Percentiles rank a stretch among this genome's conserved stretches.
Conservation (phyloP, 2,797 vertebrate species). For the Alfaro cultratus region DNA sequence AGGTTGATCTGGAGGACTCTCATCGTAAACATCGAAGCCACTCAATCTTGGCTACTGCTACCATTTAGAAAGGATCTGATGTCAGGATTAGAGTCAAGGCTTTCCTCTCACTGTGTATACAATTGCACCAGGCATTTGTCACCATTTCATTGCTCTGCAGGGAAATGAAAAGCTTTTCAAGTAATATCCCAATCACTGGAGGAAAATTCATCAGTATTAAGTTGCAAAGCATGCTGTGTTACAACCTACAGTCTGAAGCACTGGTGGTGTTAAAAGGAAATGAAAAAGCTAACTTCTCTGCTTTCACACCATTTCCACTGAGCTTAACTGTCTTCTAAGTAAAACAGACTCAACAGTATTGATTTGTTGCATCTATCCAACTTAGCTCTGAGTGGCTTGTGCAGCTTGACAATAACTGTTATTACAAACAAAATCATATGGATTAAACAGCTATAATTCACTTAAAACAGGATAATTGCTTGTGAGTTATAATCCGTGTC, state of each 20-base stretch:
- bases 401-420: conserved; percentile 1
- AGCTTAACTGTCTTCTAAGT: neutral
- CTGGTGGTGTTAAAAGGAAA: conserved; percentile 25
- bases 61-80: conserved; percentile 42
- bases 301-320: conserved; percentile 11
- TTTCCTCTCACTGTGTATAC: conserved; percentile 32
- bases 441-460: neutral
- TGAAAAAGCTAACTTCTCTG: conserved; percentile 1
- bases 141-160: conserved; percentile 53
- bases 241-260: conserved; percentile 2
- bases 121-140: conserved; percentile 52
- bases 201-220: conserved; percentile 60
- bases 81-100: conserved; percentile 32
- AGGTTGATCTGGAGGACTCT: conserved; percentile 24
- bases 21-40: conserved; percentile 9
- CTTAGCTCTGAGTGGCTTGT: neutral
- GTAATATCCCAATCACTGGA: conserved; percentile 64
- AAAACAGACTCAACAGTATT: neutral
- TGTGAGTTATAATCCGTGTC: neutral
- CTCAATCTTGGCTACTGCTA: conserved; percentile 10
- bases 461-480: neutral
- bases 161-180: conserved; percentile 68
- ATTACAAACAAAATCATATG: conserved; percentile 11
- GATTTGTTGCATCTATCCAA: neutral
- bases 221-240: conserved; percentile 47